Evolutionary conservation across 2,888 invertebrate genomes (phyloP).

Genomic region (Lithophane leautieri): DNA sequence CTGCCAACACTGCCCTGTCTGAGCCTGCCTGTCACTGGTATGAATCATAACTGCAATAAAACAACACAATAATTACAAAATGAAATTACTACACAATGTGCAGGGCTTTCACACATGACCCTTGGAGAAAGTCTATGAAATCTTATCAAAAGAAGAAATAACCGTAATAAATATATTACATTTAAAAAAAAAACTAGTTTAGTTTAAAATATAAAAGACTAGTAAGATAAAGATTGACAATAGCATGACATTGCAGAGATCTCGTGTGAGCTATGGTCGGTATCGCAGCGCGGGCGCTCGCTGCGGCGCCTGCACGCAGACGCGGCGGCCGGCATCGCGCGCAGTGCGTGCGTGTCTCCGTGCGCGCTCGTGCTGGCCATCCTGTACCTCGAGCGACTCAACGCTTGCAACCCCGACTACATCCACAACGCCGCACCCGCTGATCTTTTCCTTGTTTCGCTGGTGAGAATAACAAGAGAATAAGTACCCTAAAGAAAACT

Average conservation of each 20-base stretch:
- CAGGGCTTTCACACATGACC: not conserved
- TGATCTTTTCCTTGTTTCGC: conserved; percentile 97
- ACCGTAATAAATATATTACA: not conserved
- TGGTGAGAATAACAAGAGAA: conserved; percentile 90
- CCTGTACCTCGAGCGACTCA: conserved; percentile 97
- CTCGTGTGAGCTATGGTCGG: conserved; percentile 96
- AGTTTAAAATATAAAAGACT: not conserved
- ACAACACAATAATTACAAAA: not conserved
- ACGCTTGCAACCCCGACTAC: conserved; percentile 95
- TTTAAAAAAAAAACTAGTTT: not conserved
- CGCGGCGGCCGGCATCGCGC: conserved; percentile 94
- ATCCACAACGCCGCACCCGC: conserved; percentile 95
- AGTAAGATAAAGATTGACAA: conserved; percentile 1
- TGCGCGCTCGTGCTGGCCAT: conserved; percentile 98
- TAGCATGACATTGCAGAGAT: conserved; percentile 91
- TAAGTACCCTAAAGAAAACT: no score
- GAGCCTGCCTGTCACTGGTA: conserved; percentile 95
- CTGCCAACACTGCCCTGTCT: conserved; percentile 93
- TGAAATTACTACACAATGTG: not conserved
- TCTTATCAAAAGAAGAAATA: not conserved
- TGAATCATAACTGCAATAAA: conserved; percentile 61
- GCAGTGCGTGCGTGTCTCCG: conserved; percentile 96
- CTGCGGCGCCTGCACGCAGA: conserved; percentile 94
- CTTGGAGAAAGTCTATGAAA: not conserved
- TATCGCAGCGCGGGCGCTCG: conserved; percentile 93